Percentiles rank a stretch among this genome's conserved stretches.
phyloP scores from a whole-genome alignment of 2,113 vertebrate genomes.

The Rousettus leschenaultii region DNA sequence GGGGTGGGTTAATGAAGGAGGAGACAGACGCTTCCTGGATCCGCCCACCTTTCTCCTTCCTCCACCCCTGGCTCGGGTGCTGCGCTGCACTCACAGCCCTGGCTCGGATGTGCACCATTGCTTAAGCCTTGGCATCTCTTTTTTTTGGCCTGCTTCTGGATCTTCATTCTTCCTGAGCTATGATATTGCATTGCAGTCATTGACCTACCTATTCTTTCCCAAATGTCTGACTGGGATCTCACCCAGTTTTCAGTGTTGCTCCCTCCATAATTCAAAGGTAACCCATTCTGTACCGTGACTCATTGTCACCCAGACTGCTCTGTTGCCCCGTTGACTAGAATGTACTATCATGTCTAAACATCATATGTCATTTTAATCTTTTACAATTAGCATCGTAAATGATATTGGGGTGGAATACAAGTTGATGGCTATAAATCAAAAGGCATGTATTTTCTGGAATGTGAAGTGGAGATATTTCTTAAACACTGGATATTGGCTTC shows the following conservation, averaged over 20 bases:
- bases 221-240: neutral
- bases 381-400: neutral
- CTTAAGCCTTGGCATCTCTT: neutral
- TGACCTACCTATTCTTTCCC: neutral
- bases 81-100: neutral
- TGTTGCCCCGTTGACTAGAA: neutral
- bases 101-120: neutral
- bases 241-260: neutral
- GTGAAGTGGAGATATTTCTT: neutral
- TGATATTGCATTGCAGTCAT: neutral
- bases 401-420: neutral
- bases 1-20: neutral
- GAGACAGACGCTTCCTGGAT: neutral
- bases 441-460: neutral
- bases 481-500: neutral
- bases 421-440: neutral
- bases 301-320: neutral
- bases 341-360: neutral
- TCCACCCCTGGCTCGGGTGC: neutral
- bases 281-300: neutral
- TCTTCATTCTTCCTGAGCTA: neutral
- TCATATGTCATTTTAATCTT: neutral
- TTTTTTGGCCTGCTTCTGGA: neutral
- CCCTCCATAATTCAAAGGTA: neutral
- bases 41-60: neutral